Percentiles rank a stretch among this genome's conserved stretches.
Evolutionary conservation across 2,888 invertebrate genomes (phyloP).

Genomic region (Notocelia uddmanniana): DNA sequence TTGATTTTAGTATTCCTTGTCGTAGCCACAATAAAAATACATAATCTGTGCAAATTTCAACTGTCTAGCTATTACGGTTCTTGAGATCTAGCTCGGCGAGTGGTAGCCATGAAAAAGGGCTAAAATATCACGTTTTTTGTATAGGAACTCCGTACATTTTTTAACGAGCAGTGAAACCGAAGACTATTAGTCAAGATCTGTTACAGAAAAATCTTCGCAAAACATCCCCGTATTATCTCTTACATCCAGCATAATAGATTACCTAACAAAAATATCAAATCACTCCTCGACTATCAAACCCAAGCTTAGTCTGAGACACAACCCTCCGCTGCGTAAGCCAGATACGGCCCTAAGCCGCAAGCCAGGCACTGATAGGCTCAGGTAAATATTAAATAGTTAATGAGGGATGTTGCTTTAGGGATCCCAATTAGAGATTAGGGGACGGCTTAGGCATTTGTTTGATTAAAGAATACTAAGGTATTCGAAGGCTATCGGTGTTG

Average conservation of each 20-base stretch:
- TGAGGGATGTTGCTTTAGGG: constrained; percentile 10
- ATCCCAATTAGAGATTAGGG: not conserved
- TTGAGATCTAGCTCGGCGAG: too few species aligned
- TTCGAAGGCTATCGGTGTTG: not conserved
- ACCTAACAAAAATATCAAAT: not conserved
- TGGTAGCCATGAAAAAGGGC: too few species aligned
- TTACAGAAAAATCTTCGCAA: not conserved
- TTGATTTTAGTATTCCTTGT: too few species aligned
- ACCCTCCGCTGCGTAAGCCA: not conserved
- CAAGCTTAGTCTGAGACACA: constrained; percentile 1
- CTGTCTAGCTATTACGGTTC: too few species aligned
- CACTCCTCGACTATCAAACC: constrained; percentile 10
- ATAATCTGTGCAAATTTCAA: too few species aligned
- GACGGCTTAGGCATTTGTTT: not conserved
- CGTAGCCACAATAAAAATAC: too few species aligned
- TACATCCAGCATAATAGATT: not conserved
- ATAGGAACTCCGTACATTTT: too few species aligned
- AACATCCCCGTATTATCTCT: not conserved
- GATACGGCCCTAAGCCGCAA: not conserved
- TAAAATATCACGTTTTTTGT: too few species aligned
- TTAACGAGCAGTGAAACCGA: too few species aligned
- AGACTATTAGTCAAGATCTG: too few species aligned
- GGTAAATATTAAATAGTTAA: constrained; percentile 15
- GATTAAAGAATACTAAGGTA: not conserved
- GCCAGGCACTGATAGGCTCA: not conserved